Base-by-base conservation (phyloP, 2,797 vertebrate genomes). In the Sus cebifrons region DNA sequence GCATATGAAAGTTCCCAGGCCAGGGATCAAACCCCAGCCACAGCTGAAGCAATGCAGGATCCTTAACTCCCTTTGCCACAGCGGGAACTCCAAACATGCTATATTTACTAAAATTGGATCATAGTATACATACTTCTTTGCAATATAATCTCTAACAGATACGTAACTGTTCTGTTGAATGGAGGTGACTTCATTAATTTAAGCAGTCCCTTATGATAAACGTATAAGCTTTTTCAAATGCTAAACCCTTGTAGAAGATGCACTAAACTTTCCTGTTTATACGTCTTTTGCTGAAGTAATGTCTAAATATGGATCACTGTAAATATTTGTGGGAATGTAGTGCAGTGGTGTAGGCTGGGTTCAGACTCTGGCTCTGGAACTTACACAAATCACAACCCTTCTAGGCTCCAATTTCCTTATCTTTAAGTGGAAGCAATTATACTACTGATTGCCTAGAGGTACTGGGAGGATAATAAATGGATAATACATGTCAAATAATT, bases 21-120 rank as follows among this genome's bases (percentile, higher is more conserved):
- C 44, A 49, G 44, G 44, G 6, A 49, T 49, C 44, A 49, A 49
- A 49, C 44, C 44, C 9, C 4, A 49, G 44, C 44, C 44, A 49
- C 44, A 49, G 44, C 44, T 49, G 44, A 49, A 10, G 44, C 44
- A 49, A 49, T 49, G 44, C 44, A 49, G 44, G 44, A 49, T 49
- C 44, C 44, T 49, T 49, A 49, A 49, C 44, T 10, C 44, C 44
- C 44, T 49, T 49, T 49, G 44, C 44, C 6, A 49, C 44, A 49
- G 44, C 44, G 44, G 44, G 44, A 49, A 49, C 44, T 49, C 44
- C 25, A 32, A 68, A 84, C 86, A 65, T 88, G 71, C 23, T 58
- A 3, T 82, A 36, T 74, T 91, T 82, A 74, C 75, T 87, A 91
- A 87, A 87, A 92, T 36, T 94, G 29, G 17, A 49, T 86, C 49